Base-by-base conservation (phyloP, 2,888 invertebrate genomes). In the Meganola albula region DNA sequence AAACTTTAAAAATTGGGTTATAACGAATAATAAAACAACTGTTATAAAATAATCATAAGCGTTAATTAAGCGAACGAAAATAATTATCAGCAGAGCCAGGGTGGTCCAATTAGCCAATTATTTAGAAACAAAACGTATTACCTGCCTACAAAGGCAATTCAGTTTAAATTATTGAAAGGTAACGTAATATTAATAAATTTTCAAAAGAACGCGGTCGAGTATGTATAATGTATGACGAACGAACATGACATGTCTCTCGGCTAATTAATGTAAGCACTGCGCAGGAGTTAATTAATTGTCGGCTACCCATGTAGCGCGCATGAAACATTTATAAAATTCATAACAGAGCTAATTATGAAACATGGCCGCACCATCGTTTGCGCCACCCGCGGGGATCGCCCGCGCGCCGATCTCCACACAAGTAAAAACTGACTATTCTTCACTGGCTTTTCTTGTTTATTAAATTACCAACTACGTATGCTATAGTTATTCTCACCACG, bases 251-350 rank as follows among this genome's bases (percentile, higher is more conserved):
- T 72, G 74, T 70, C 60, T 59, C 62, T 47, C 48, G 55, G 60
- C 63, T 82, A 83, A 80, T 82, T 77, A 83, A 82, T 79, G 71
- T 77, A 82, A 83, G 74, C 78, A 63, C 59, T 67, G 75, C 66
- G 64, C 72, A 64, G 63, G 70, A 74, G 74, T 71, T 83, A 80
- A 83, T 82, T 83, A 80, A 83, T 74, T 83, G 82, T 74, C 73
- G 74, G 67, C 71, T 70, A 65, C 68, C 63, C 69, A 64, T 63
- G 70, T 57, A 67, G 65, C 55, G 65, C 63, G 64, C 77, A 82
- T 82, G 78, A 82, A 82, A 80, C 75, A 84, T 83, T 82, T 78
- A 84, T 84, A 74, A 70, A 80, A 79, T 79, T 83, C 83, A 84
- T 84, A 84, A 82, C 83, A 73, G 62, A 59, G 66, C 75, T 80